Percentiles rank a stretch among this genome's conserved stretches.
phyloP scores from a whole-genome alignment of 2,113 vertebrate genomes.

The Oncorhynchus tshawytscha region DNA sequence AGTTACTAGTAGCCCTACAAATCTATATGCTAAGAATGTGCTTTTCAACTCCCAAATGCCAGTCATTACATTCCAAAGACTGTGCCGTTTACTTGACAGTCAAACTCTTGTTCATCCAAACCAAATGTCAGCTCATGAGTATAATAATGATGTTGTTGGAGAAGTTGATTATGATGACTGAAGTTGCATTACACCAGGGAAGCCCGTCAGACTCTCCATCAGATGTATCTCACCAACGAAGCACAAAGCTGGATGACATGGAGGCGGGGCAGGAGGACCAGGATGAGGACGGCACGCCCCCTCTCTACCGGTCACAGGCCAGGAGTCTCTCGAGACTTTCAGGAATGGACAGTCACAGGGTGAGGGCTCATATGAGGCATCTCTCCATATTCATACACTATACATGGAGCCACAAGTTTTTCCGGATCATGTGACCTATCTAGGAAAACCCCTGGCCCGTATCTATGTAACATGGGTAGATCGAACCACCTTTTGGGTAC shows the following conservation, averaged over 20 bases:
- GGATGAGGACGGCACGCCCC: constrained; percentile 58
- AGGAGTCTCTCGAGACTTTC: constrained; percentile 62
- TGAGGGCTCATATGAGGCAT: constrained; percentile 35
- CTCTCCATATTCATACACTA: too few species aligned
- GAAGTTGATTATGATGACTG: neutral
- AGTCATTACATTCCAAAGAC: neutral
- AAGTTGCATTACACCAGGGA: constrained; percentile 58
- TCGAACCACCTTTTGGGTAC: too few species aligned
- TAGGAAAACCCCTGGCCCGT: too few species aligned
- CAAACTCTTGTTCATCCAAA: neutral
- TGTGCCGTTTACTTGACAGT: neutral
- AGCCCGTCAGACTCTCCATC: constrained; percentile 53
- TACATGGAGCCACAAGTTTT: too few species aligned
- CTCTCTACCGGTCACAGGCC: constrained; percentile 54
- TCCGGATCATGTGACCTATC: too few species aligned
- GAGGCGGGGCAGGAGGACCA: constrained; percentile 76
- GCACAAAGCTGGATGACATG: constrained; percentile 79
- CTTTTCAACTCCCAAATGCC: neutral
- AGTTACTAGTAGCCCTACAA: neutral
- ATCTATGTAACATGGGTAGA: too few species aligned
- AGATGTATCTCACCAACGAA: constrained; percentile 74
- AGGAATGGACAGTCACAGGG: constrained; percentile 66
- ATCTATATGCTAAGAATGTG: neutral
- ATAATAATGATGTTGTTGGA: neutral
- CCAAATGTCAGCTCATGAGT: neutral